These are phyloP conservation scores for Neuroscelio doddi DNA, from an alignment of 2,888 invertebrate species.

Conservation along the genomic window DNA sequence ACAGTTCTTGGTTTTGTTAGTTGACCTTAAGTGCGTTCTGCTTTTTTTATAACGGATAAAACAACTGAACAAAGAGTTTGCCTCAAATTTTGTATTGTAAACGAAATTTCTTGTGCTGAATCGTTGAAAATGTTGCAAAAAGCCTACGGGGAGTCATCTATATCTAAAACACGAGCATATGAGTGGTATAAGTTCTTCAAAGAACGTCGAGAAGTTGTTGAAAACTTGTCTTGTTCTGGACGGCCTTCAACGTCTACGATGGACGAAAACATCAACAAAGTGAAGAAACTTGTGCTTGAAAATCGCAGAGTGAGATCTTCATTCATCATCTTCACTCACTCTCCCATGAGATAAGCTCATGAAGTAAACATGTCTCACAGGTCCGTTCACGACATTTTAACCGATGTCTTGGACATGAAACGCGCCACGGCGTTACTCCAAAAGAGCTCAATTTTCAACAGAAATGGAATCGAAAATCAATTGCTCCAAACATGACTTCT, in stretches of 20 bases:
- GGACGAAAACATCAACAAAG: constrained; percentile 40
- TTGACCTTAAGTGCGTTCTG: too few species aligned
- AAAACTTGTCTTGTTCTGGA: constrained; percentile 27
- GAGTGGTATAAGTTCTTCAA: constrained; percentile 39
- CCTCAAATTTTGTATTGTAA: constrained; percentile 38
- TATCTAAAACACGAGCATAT: constrained; percentile 1
- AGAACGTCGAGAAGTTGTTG: constrained; percentile 17
- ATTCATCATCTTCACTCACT: not conserved
- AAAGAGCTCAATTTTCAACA: not conserved
- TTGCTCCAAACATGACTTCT: not conserved
- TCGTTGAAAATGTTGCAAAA: constrained; percentile 1
- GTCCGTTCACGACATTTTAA: not conserved
- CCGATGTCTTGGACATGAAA: not conserved
- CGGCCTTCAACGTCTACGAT: constrained; percentile 33
- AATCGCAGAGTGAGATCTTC: not conserved
- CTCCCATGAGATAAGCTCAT: too few species aligned
- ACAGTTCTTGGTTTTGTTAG: too few species aligned
- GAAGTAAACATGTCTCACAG: too few species aligned
- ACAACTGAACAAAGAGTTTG: constrained; percentile 29
- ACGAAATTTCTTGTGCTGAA: constrained; percentile 26
- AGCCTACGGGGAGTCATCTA: not conserved
- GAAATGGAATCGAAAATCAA: not conserved
- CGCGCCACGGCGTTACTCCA: not conserved
- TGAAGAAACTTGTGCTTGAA: not conserved
- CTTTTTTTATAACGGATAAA: constrained; percentile 8